phyloP scores from a whole-genome alignment of 2,113 vertebrate genomes.

The Ptilorrhoa leucosticta region DNA sequence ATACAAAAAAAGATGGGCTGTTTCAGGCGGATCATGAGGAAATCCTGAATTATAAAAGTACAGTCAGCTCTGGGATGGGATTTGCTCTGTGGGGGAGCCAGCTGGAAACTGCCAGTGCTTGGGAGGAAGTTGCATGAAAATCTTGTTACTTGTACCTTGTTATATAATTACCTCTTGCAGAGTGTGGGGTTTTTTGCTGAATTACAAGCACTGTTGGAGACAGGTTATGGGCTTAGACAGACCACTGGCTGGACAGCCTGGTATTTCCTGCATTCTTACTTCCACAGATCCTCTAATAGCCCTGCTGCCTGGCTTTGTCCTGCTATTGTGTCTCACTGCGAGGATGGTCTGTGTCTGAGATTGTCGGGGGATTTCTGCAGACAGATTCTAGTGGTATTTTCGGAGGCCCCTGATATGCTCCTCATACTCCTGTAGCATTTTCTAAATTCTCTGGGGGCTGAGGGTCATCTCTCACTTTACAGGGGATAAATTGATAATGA shows the following conservation, averaged over 20 bases:
- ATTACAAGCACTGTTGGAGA: conserved; percentile 29
- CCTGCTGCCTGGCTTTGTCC: neutral
- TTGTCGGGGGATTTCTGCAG: neutral
- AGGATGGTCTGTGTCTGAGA: neutral
- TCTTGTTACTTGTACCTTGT: conserved; percentile 34
- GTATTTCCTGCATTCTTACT: conserved; percentile 18
- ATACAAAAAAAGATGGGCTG: neutral
- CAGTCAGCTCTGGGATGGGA: neutral
- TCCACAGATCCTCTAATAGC: neutral
- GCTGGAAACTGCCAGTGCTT: neutral
- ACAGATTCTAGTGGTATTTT: neutral
- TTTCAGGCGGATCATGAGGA: neutral
- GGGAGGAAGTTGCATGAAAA: conserved; percentile 14
- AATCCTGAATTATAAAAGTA: conserved; percentile 15
- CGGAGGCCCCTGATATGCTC: neutral
- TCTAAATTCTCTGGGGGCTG: neutral
- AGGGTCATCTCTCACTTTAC: conserved; percentile 6
- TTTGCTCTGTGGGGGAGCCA: neutral
- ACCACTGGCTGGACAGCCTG: neutral
- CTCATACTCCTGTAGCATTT: neutral
- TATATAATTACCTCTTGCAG: conserved; percentile 29
- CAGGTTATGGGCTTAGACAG: conserved; percentile 8
- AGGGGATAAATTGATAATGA: conserved; percentile 32
- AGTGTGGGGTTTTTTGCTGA: neutral
- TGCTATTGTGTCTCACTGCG: neutral